These are phyloP conservation scores for Synanthedon myopaeformis DNA, from an alignment of 2,888 invertebrate species.

Conservation along the genomic window DNA sequence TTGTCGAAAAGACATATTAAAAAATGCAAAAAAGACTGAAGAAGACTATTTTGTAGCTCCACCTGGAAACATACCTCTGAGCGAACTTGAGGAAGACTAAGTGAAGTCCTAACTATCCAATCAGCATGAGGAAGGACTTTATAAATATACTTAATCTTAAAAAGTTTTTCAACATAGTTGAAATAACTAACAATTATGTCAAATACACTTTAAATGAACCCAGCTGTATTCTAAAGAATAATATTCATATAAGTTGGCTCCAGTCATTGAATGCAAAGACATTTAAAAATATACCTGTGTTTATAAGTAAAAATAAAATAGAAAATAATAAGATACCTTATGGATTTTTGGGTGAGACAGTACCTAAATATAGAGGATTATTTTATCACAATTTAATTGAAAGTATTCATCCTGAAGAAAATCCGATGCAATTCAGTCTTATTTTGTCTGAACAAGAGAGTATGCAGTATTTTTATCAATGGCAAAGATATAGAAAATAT, in stretches of 20 bases:
- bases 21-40: slow-evolving; percentile 79
- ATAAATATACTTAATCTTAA: slow-evolving; percentile 29
- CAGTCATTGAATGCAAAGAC: slow-evolving; percentile 36
- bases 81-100: slow-evolving; percentile 44
- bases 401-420: background rate
- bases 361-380: slow-evolving; percentile 13
- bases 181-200: slow-evolving; percentile 14
- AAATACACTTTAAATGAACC: slow-evolving; percentile 30
- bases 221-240: slow-evolving; percentile 38
- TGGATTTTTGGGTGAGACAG: slow-evolving; percentile 24
- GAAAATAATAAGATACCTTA: slow-evolving; percentile 12
- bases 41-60: slow-evolving; percentile 95
- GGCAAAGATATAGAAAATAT: slow-evolving; percentile 81
- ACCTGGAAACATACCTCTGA: slow-evolving; percentile 84
- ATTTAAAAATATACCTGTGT: slow-evolving; percentile 35
- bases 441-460: slow-evolving; percentile 56
- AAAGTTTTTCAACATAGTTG: slow-evolving; percentile 34
- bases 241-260: slow-evolving; percentile 47
- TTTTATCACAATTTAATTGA: slow-evolving; percentile 18
- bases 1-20: slow-evolving; percentile 76
- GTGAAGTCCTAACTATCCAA: slow-evolving; percentile 13
- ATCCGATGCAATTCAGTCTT: slow-evolving; percentile 35
- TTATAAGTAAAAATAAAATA: slow-evolving; percentile 16
- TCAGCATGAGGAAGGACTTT: slow-evolving; percentile 51
- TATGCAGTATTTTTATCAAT: slow-evolving; percentile 77